These are phyloP conservation scores for Aphelocoma coerulescens DNA, from an alignment of 2,113 vertebrate species.

Conservation along the genomic window DNA sequence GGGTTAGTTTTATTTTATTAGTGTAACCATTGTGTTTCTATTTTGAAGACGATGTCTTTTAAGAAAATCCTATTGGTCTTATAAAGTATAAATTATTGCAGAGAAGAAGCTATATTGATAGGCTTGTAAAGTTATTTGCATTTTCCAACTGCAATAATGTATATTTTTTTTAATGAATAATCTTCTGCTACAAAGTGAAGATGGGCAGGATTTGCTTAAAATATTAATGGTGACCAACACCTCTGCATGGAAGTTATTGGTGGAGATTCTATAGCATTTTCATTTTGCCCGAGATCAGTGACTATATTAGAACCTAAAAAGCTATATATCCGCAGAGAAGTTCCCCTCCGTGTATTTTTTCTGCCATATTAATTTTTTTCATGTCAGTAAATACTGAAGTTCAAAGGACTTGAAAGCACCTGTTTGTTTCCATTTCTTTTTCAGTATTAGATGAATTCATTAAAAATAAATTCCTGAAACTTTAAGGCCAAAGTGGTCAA, in stretches of 20 bases:
- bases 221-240: neutral
- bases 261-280: neutral
- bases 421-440: neutral
- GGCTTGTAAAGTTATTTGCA: neutral
- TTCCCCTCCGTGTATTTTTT: neutral
- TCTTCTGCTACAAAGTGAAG: neutral
- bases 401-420: neutral
- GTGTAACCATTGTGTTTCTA: neutral
- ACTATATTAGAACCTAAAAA: neutral
- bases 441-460: neutral
- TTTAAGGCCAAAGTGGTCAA: neutral
- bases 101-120: neutral
- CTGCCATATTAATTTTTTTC: neutral
- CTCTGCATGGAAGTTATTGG: neutral
- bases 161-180: neutral
- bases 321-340: neutral
- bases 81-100: neutral
- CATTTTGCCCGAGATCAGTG: neutral
- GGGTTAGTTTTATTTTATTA: neutral
- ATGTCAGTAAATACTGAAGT: neutral
- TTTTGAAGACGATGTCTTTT: neutral
- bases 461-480: neutral
- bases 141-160: neutral
- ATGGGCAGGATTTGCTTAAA: neutral
- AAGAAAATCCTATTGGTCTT: neutral